These are phyloP conservation scores for Brachionus koreanus DNA, from an alignment of 1,140 invertebrate genomes.

Conservation along the genomic window DNA sequence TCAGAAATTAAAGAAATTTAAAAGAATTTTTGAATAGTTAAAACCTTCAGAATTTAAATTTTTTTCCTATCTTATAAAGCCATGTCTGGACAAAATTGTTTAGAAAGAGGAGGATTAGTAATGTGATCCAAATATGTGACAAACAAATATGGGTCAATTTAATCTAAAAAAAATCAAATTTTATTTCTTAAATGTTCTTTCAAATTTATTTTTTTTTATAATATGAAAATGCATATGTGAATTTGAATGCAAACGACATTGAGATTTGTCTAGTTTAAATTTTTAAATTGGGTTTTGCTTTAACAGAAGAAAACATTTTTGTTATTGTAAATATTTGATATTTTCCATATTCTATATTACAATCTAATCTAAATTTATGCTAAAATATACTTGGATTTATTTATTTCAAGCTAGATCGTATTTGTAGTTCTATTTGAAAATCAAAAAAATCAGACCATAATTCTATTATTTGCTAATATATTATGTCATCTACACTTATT, in stretches of 20 bases:
- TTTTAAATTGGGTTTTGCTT: background rate
- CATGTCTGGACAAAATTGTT: background rate
- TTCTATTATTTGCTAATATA: background rate
- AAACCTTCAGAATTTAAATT: background rate
- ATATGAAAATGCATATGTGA: too few relatives aligned
- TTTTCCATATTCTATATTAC: background rate
- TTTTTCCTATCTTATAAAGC: background rate
- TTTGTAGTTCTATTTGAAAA: background rate
- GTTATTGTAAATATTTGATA: background rate
- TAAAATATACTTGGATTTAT: background rate
- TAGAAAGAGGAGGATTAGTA: background rate
- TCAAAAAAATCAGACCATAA: background rate
- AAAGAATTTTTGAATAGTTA: background rate
- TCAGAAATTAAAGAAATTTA: background rate
- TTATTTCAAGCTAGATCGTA: background rate
- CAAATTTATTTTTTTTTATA: too few relatives aligned
- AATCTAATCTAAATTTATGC: constrained; percentile 3
- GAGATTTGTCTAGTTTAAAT: background rate
- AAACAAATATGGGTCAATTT: background rate
- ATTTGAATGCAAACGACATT: background rate
- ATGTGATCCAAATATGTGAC: background rate
- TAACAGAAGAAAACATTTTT: background rate
- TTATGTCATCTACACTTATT: background rate
- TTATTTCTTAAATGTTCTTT: too few relatives aligned
- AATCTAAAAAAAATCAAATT: background rate